Percentiles rank a stretch among this genome's conserved stretches.
phyloP scores from a whole-genome alignment of 2,888 invertebrate species.

The Aelia acuminata region DNA sequence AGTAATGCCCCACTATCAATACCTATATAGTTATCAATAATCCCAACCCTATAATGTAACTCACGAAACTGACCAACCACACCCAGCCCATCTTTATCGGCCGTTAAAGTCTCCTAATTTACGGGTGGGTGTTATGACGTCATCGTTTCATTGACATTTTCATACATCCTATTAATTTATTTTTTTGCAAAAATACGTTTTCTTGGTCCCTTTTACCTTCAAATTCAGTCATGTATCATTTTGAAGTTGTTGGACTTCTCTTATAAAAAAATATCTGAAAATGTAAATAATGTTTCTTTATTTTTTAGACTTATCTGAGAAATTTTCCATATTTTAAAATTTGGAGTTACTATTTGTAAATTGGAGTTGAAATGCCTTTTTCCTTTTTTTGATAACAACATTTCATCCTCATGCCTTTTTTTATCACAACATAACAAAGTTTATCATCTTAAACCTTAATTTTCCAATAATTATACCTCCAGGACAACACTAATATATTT shows the following conservation, averaged over 20 bases:
- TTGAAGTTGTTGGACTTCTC: not conserved
- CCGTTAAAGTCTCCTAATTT: not conserved
- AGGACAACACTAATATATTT: not conserved
- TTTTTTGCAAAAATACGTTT: not conserved
- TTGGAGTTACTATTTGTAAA: too few species aligned
- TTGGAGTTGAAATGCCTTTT: too few species aligned
- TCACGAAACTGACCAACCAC: not conserved
- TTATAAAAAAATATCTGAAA: not conserved
- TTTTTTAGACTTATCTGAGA: not conserved
- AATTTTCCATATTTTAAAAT: not conserved
- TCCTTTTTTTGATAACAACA: too few species aligned
- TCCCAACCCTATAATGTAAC: not conserved
- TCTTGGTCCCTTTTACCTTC: not conserved
- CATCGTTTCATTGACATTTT: slow-evolving; percentile 18
- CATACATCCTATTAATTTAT: not conserved
- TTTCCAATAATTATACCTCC: not conserved
- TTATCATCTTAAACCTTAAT: not conserved
- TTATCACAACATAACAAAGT: not conserved
- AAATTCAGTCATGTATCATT: not conserved
- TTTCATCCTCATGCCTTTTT: too few species aligned
- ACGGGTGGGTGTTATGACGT: slow-evolving; percentile 20
- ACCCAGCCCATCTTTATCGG: not conserved
- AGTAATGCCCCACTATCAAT: not conserved
- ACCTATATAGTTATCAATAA: not conserved
- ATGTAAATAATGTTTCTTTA: not conserved